Evolutionary conservation across 2,888 invertebrate species (phyloP).

Genomic region (Nemotelus pantherinus): DNA sequence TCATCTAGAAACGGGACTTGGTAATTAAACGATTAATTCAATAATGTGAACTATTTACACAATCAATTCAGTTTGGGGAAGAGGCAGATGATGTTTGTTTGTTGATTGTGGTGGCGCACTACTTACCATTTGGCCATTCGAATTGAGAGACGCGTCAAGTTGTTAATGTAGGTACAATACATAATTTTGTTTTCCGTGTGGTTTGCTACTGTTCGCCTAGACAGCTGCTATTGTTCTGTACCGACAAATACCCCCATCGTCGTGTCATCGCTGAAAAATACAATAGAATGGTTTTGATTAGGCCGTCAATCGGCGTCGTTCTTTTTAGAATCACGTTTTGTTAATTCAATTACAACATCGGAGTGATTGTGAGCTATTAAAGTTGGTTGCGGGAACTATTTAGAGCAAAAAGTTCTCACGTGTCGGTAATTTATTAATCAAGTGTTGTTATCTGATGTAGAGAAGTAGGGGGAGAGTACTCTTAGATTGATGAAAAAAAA

Average conservation of each 20-base stretch:
- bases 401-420: too few relatives aligned
- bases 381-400: too few relatives aligned
- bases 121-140: background rate
- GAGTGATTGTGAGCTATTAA: background rate
- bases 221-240: background rate
- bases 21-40: slow-evolving; percentile 12
- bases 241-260: slow-evolving; percentile 9
- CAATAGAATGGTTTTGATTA: slow-evolving; percentile 25
- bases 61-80: too few relatives aligned
- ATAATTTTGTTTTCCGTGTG: background rate
- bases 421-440: too few relatives aligned
- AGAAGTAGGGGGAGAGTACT: too few relatives aligned
- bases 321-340: background rate
- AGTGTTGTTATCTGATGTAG: too few relatives aligned
- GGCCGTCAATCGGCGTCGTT: slow-evolving; percentile 3
- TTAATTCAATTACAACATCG: slow-evolving; percentile 20
- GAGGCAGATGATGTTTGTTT: too few relatives aligned
- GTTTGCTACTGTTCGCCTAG: background rate
- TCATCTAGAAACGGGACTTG: background rate
- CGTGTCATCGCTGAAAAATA: slow-evolving; percentile 9
- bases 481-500: too few relatives aligned
- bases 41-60: slow-evolving; percentile 3
- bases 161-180: background rate
- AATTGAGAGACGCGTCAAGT: background rate
- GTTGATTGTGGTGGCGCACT: background rate